Evolutionary conservation across 2,113 vertebrate species (phyloP), one percentile per base, ranked within the genome.

Genomic region (Haplochromis vanheusdeni): DNA sequence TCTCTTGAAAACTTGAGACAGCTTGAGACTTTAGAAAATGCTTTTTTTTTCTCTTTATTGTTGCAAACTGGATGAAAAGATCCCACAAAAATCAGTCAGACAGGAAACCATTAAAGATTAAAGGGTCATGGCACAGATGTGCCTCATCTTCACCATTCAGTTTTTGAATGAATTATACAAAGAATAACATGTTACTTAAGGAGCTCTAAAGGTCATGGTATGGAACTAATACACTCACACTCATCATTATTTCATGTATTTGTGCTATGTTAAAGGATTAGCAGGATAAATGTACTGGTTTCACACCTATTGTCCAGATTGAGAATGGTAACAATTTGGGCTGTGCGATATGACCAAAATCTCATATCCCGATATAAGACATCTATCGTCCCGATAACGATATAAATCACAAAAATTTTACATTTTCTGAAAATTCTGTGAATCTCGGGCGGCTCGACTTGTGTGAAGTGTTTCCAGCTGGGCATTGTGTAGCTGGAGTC

Each of bases 401-500:
- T 33, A 60, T 6, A 60, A 60, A 60, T 33, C 56, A 60, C 56
- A 19, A 60, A 56, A 5, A 8, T 8, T 3, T 56, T 1, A 56
- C 23, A 56, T 14, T 56, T 56, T 8, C 23, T 56, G 54, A 1
- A 56, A 55, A 55, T 55, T 55, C n/a, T 54, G n/a, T 54, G 51
- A 54, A 54, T 54, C 51, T 54, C 6, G 0, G 51, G 54, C 54
- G 8, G 55, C 7, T 56, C 13, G 4, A 9, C 55, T 28, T 58
- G 0, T 1, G 7, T 2, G 23, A 28, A 58, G 55, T 28, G 23
- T 58, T 58, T 58, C 23, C 55, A 16, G 55, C 55, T 28, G 23
- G 0, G 23, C 23, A 2, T 56, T 0, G 0, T 16, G 23, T 28
- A 28, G 0, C 55, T 58, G 7, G 23, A 58, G 4, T 58, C 1